These are phyloP conservation scores for Pararge aegeria DNA, from an alignment of 1,140 invertebrate species.

Conservation along the genomic window DNA sequence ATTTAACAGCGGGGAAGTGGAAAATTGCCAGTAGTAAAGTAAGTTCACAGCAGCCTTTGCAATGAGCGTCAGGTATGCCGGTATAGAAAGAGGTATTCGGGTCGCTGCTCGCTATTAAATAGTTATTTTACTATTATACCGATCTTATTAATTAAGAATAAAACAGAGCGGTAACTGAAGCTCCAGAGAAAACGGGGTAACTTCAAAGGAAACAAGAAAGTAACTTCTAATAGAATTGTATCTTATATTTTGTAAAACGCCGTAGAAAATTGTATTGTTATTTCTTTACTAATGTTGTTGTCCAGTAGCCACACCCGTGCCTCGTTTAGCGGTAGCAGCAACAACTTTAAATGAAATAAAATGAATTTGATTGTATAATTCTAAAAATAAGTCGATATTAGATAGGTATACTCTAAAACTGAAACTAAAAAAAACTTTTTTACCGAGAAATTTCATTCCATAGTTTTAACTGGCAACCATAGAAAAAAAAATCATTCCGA, in stretches of 20 bases:
- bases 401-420: no score
- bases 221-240: background rate
- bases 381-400: no score
- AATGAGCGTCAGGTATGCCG: conserved; percentile 20
- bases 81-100: conserved; percentile 11
- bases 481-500: no score
- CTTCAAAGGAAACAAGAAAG: background rate
- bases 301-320: no score
- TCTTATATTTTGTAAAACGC: background rate
- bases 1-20: conserved; percentile 10
- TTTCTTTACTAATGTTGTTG: no score
- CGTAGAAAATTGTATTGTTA: no score
- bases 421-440: no score
- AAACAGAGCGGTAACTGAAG: background rate
- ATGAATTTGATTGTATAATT: no score
- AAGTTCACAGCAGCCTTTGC: conserved; percentile 24
- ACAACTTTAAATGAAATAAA: no score
- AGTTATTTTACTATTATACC: conserved; percentile 2
- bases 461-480: no score
- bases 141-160: background rate
- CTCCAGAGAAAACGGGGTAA: background rate
- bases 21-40: conserved; percentile 32
- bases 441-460: no score
- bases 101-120: conserved; percentile 23
- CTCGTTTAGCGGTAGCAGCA: no score